Base-by-base conservation (phyloP, 2,888 invertebrate species). In the Leucophenga montana region DNA sequence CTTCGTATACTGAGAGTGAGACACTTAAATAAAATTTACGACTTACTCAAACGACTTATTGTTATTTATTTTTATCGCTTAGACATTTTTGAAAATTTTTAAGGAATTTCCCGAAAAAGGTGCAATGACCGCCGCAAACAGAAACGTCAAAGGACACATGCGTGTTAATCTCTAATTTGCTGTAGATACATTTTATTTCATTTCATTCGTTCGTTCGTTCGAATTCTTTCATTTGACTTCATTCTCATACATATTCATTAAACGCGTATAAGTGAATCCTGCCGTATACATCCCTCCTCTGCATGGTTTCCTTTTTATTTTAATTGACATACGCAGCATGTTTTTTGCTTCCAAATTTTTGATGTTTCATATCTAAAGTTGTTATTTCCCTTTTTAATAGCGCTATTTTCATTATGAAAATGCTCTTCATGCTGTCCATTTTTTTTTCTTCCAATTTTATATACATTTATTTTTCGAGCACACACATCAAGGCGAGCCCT, bases 91-190 rank as follows among this genome's bases (percentile, higher is more conserved):
- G 61, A 18, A 9, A 39, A n/a, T 31, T 9, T 62, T 18, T 46
- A 11, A 18, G 16, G 44, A 50, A 50, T 14, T 64, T 64, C 46
- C 9, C n/a, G 44, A 56, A 39, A 39, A 64, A 48, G 62, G 62
- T 48, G 62, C 62, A 64, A 46, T 64, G 62, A 64, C 62, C 62
- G 48, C 22, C 31, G 16, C 39, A 4, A 8, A 50, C 66, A 57
- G 59, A 66, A 73, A 53, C 33, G 13, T 8, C 66, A 73, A 79
- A 73, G 80, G 82, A 82, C 81, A 81, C 77, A 83, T 84, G 85
- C 84, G 85, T 84, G 84, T 76, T 85, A 84, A 84, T 83, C 80
- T 83, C 77, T 79, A 84, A 84, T 84, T 85, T 85, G 85, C 83
- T 83, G 75, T 79, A 70, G 76, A 80, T 79, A 78, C 81, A 75